Percentiles rank a stretch among this genome's conserved stretches.
phyloP scores from a whole-genome alignment of 2,888 invertebrate species.

The Chaetoderma sp. region DNA sequence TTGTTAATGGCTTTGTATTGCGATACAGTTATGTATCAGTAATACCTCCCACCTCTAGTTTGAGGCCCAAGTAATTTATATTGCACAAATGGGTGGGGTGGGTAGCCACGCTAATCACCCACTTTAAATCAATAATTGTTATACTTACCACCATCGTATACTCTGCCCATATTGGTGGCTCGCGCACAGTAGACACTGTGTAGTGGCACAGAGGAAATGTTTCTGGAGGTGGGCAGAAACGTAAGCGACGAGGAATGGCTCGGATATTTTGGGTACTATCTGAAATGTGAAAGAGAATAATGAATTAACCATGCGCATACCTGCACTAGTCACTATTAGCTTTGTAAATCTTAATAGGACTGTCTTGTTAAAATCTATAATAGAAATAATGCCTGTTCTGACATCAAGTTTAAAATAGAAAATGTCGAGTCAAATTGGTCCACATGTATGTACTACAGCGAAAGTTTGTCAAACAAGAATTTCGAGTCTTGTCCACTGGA shows the following conservation, averaged over 20 bases:
- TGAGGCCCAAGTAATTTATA: not conserved
- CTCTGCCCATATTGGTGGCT: constrained; percentile 55
- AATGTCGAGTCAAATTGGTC: not conserved
- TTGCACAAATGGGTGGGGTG: not conserved
- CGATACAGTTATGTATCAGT: no score
- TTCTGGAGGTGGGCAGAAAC: constrained; percentile 59
- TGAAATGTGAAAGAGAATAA: constrained; percentile 8
- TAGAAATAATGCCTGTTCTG: not conserved
- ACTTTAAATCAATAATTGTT: not conserved
- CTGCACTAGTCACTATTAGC: no score
- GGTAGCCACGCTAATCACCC: not conserved
- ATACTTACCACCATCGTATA: constrained; percentile 59
- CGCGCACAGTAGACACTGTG: constrained; percentile 45
- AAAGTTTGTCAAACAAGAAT: not conserved
- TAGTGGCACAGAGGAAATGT: constrained; percentile 59
- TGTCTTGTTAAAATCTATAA: constrained; percentile 19
- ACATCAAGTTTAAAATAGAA: no score
- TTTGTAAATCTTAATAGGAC: no score
- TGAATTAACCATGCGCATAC: no score
- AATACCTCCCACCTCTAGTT: no score
- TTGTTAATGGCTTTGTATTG: no score
- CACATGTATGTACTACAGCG: not conserved
- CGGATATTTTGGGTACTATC: constrained; percentile 2
- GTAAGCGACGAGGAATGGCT: constrained; percentile 47
- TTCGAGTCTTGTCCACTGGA: no score